Evolutionary conservation across 2,797 vertebrate genomes (phyloP).

Genomic region (Myoxocephalus aenaeus): DNA sequence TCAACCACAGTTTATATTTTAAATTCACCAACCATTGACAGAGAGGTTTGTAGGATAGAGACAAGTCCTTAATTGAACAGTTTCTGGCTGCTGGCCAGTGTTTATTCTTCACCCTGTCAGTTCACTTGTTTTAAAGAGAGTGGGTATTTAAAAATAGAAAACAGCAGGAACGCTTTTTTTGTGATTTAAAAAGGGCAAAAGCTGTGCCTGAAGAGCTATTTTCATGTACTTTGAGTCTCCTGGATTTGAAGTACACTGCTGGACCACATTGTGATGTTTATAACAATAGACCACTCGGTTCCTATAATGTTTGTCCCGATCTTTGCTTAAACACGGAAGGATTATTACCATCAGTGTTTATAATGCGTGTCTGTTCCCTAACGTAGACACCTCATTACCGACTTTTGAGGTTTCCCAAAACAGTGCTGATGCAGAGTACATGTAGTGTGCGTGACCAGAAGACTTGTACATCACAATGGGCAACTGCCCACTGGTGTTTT

Average conservation of each 20-base stretch:
- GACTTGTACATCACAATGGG: background rate
- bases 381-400: background rate
- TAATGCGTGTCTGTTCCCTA: background rate
- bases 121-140: slow-evolving; percentile 7
- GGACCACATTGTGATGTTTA: slow-evolving; percentile 7
- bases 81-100: background rate
- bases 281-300: slow-evolving; percentile 33
- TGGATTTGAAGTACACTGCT: slow-evolving; percentile 27
- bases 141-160: slow-evolving; percentile 26
- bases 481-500: slow-evolving; percentile 10
- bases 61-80: background rate
- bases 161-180: slow-evolving; percentile 5
- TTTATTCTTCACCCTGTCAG: background rate
- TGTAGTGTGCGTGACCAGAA: background rate
- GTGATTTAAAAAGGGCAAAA: slow-evolving; percentile 38
- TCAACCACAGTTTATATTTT: background rate
- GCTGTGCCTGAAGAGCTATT: background rate
- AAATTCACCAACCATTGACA: background rate
- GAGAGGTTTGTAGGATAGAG: background rate
- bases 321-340: background rate
- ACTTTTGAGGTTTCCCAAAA: background rate
- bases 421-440: background rate
- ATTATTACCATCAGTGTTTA: background rate
- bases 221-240: slow-evolving; percentile 16
- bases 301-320: background rate